Base-by-base conservation (phyloP, 2,113 vertebrate genomes). In the Kryptolebias marmoratus region DNA sequence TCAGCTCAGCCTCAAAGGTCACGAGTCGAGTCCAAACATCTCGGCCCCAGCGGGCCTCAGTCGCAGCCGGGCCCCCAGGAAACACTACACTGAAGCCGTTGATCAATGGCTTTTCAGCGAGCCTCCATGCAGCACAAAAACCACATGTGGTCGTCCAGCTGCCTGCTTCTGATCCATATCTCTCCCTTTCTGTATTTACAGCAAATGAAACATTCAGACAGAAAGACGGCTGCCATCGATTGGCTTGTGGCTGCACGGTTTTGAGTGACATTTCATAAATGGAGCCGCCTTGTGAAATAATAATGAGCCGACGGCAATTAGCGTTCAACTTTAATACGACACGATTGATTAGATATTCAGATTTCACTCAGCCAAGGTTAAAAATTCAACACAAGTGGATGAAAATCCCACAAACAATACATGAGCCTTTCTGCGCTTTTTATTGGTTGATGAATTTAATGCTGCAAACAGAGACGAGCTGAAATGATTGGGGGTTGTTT, bases 251-350 rank as follows among this genome's bases (percentile, higher is more conserved):
- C 79, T 82, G 81, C 79, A 85, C 74, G 87, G 80, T 87, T 93
- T 91, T 90, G 91, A 93, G 74, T 93, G 92, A 83, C 91, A 90
- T 94, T 93, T 94, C 81, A 81, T 83, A 93, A 93, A 92, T 91
- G 88, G 83, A 89, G 88, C 66, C 66, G 32, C 70, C 79, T 87
- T 66, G 47, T 89, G 87, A 89, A 91, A 93, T 91, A 91, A 78
- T 91, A 92, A 93, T 90, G 88, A 91, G 86, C 82, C 56, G 27
- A 83, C 54, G 75, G 86, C 81, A 84, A 92, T 91, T 91, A 93
- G 79, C 87, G 88, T 90, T 92, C 80, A 85, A 84, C 73, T 85
- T 90, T 91, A 90, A 91, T 89, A 87, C 61, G 69, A 60, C 72
- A 45, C 61, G 79, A 92, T 91, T 89, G 77, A 91, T 92, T 85